These are phyloP conservation scores for Malthinus flaveolus DNA, from an alignment of 2,888 invertebrate species.

Conservation along the genomic window DNA sequence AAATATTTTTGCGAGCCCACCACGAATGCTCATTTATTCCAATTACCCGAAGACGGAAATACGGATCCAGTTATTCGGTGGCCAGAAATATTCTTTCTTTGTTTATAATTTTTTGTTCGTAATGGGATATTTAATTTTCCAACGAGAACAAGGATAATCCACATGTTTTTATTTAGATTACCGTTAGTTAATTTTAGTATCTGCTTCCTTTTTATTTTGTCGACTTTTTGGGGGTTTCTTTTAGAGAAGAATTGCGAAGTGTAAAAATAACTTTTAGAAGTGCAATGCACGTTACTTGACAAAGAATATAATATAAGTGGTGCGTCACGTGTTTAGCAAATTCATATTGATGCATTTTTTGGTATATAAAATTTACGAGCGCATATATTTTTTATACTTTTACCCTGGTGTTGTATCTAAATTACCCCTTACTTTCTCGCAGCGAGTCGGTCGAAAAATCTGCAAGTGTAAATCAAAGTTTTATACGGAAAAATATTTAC, in stretches of 20 bases:
- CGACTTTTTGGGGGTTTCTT: background rate
- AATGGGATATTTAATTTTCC: too few species aligned
- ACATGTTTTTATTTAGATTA: background rate
- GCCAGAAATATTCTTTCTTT: too few species aligned
- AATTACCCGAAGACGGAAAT: too few species aligned
- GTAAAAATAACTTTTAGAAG: slow-evolving; percentile 2
- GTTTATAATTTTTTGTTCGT: too few species aligned
- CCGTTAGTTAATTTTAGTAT: slow-evolving; percentile 1
- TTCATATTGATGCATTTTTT: slow-evolving; percentile 25
- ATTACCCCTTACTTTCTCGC: slow-evolving; percentile 23
- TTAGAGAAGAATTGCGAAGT: slow-evolving; percentile 2
- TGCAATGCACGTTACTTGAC: slow-evolving; percentile 2
- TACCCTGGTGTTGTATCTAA: slow-evolving; percentile 16
- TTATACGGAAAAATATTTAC: slow-evolving; percentile 37
- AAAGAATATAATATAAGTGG: slow-evolving; percentile 2
- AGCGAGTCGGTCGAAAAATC: slow-evolving; percentile 30
- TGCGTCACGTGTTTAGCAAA: slow-evolving; percentile 16
- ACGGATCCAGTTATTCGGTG: too few species aligned
- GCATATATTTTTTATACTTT: slow-evolving; percentile 23
- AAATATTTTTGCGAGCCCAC: too few species aligned
- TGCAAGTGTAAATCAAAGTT: slow-evolving; percentile 34
- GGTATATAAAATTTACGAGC: slow-evolving; percentile 30
- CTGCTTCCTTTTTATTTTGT: slow-evolving; percentile 2
- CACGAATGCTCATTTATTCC: too few species aligned
- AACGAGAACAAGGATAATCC: too few species aligned